Evolutionary conservation across 2,797 vertebrate genomes (phyloP).

Genomic region (Ciconia nigra): DNA sequence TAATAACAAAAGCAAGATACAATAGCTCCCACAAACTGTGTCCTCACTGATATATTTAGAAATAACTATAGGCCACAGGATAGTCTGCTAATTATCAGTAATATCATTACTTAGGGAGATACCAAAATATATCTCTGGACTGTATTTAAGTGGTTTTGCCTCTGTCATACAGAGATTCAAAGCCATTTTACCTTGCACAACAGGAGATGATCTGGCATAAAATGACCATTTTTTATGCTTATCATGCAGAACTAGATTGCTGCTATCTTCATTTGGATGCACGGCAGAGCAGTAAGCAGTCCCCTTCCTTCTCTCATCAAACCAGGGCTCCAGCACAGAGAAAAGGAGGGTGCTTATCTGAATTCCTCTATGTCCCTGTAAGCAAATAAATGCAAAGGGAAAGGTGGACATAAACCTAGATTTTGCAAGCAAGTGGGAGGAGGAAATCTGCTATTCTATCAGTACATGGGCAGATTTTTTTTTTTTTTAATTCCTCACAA

Average conservation of each 20-base stretch:
- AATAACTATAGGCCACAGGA: background rate
- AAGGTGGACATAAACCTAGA: background rate
- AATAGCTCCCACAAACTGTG: background rate
- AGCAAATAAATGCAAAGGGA: background rate
- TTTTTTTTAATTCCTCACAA: background rate
- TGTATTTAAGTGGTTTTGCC: background rate
- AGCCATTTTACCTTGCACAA: conserved; percentile 23
- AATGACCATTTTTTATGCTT: conserved; percentile 32
- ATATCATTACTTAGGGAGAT: background rate
- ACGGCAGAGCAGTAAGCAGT: background rate
- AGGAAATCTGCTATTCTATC: background rate
- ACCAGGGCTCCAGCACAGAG: background rate
- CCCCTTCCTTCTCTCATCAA: background rate
- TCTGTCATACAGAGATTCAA: background rate
- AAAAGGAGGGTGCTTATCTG: background rate
- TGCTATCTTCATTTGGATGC: background rate
- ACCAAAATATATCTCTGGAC: background rate
- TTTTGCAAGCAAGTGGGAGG: background rate
- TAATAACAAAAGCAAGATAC: conserved; percentile 16
- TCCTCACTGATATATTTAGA: background rate
- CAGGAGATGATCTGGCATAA: conserved; percentile 19
- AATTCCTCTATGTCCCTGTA: background rate
- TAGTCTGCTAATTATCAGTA: background rate
- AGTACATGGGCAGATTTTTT: background rate
- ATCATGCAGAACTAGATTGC: conserved; percentile 22